Evolutionary conservation across 2,888 invertebrate species (phyloP).

Genomic region (Synanthedon formicaeformis): DNA sequence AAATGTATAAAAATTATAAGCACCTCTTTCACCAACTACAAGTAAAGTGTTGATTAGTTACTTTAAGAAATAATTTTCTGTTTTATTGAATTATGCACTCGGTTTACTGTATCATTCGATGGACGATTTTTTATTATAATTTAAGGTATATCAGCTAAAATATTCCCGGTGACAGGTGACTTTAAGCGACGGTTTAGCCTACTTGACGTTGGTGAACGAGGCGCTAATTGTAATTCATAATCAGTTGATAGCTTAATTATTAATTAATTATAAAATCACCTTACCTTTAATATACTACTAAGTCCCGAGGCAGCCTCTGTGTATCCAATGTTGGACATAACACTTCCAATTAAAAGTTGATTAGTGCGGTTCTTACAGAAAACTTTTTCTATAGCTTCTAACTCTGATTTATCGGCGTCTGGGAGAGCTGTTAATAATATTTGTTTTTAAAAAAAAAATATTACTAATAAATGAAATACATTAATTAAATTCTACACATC

Average conservation of each 20-base stretch:
- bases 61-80: too few species aligned
- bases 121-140: too few species aligned
- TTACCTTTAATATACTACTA: slow-evolving; percentile 70
- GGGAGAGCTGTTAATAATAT: slow-evolving; percentile 46
- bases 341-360: slow-evolving; percentile 67
- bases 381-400: slow-evolving; percentile 68
- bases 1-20: neutral
- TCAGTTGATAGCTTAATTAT: neutral
- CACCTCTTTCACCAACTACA: too few species aligned
- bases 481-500: too few species aligned
- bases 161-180: too few species aligned
- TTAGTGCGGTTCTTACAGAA: slow-evolving; percentile 63
- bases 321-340: slow-evolving; percentile 45
- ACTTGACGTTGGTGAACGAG: too few species aligned
- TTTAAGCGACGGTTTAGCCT: too few species aligned
- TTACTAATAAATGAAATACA: neutral
- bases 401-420: slow-evolving; percentile 73
- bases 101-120: too few species aligned
- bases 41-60: too few species aligned
- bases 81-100: too few species aligned
- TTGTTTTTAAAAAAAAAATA: neutral
- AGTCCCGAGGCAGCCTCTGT: slow-evolving; percentile 52
- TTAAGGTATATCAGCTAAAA: too few species aligned
- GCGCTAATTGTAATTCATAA: too few species aligned
- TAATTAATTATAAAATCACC: neutral